Evolutionary conservation across 2,888 invertebrate species (phyloP).

Genomic region (Andrena praecox): DNA sequence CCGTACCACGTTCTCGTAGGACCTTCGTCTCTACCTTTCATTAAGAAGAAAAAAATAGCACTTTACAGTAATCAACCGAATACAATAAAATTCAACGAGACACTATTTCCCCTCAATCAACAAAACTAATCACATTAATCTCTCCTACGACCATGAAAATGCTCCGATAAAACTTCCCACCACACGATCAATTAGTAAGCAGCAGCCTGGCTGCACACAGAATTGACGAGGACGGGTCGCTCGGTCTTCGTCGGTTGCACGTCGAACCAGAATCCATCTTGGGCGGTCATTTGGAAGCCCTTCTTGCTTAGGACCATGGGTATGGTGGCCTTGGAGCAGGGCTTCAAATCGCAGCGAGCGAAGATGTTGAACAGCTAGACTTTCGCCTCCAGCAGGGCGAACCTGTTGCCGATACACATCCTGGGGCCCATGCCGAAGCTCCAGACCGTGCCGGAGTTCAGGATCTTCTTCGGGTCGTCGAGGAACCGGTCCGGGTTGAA

Average conservation of each 20-base stretch:
- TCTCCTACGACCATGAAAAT: too few relatives aligned
- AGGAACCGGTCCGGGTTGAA: slow-evolving; percentile 84
- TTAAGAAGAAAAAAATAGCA: too few relatives aligned
- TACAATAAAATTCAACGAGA: too few relatives aligned
- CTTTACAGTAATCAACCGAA: too few relatives aligned
- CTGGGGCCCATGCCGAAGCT: slow-evolving; percentile 83
- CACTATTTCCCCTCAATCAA: too few relatives aligned
- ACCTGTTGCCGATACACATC: slow-evolving; percentile 81
- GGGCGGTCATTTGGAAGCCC: slow-evolving; percentile 53
- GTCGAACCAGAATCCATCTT: slow-evolving; percentile 75
- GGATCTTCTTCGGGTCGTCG: slow-evolving; percentile 64
- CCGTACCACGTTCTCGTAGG: too few relatives aligned
- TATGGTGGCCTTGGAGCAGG: slow-evolving; percentile 63
- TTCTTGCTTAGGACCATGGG: slow-evolving; percentile 64
- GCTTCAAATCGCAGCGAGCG: slow-evolving; percentile 62
- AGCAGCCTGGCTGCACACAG: not conserved
- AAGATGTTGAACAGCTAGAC: slow-evolving; percentile 70
- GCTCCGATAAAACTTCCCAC: too few relatives aligned
- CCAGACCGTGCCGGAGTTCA: slow-evolving; percentile 76
- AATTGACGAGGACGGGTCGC: not conserved
- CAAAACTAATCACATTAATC: too few relatives aligned
- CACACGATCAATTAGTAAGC: not conserved
- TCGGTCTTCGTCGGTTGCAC: slow-evolving; percentile 50
- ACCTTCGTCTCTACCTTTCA: too few relatives aligned
- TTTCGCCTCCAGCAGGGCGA: slow-evolving; percentile 72